Percentiles rank a stretch among this genome's conserved stretches.
Conservation (phyloP, 2,113 vertebrate genomes). For the Sminthopsis crassicaudata region DNA sequence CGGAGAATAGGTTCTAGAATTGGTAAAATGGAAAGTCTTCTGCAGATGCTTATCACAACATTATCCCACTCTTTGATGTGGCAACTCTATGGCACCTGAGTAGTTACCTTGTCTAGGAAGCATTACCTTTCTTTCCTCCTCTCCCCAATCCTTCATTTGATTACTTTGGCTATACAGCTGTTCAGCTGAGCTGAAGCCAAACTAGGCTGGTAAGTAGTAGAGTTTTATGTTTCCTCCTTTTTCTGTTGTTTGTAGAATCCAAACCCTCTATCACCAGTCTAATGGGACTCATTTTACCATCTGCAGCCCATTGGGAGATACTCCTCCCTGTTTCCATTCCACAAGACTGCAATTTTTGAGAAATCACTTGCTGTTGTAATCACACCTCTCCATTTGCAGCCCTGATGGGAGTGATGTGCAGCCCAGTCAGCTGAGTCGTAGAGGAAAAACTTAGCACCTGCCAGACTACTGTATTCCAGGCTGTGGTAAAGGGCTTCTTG, state of each 20-base stretch:
- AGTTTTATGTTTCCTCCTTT: neutral
- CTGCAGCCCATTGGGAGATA: slow-evolving; percentile 6
- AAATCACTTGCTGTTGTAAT: slow-evolving; percentile 1
- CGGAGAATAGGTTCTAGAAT: neutral
- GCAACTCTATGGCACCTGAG: neutral
- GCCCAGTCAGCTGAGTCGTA: neutral
- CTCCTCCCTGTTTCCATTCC: neutral
- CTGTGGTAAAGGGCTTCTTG: neutral
- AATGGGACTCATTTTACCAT: neutral
- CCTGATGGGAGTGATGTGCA: neutral
- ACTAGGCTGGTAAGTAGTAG: neutral
- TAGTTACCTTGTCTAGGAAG: neutral
- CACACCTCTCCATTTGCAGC: neutral
- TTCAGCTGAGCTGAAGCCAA: neutral
- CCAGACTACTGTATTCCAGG: neutral
- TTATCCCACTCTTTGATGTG: neutral
- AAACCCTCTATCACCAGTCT: neutral
- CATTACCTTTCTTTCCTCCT: neutral
- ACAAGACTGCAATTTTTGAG: slow-evolving; percentile 2
- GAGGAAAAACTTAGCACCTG: neutral
- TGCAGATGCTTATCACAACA: neutral
- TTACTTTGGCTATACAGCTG: neutral
- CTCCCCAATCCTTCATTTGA: neutral
- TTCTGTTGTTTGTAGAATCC: neutral
- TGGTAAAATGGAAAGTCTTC: neutral